Evolutionary conservation across 2,888 invertebrate species (phyloP), one percentile per base, ranked within the genome.

Genomic region (Parelbella ahira): DNA sequence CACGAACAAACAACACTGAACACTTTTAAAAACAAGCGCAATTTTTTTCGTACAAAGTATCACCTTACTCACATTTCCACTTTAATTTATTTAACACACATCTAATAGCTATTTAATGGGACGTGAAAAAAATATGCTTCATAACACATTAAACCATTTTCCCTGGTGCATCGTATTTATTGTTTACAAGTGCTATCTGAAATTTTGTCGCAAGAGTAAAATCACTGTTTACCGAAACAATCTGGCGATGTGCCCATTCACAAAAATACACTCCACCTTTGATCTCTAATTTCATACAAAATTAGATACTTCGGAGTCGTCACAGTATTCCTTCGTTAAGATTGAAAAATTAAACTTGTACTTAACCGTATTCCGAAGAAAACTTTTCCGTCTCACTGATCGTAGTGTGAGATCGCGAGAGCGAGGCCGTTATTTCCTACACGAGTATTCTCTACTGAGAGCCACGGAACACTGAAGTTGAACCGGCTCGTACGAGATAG

Each of bases 191-290:
- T 51, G 52, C 49, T 53, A 50, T 44, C 54, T 45, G n/a, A n/a
- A n/a, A 49, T 58, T 36, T 23, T 29, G 19, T 36, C 23, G 7
- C 21, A 8, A 57, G 55, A 57, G 55, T 51, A 62, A 60, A 60
- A n/a, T 54, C 50, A 60, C 56, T 50, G 51, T 56, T 56, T 57
- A 59, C 52, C 54, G 53, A 50, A 48, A 50, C 48, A 49, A 44
- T 47, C 49, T 84, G 86, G 86, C 84, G 50, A 41, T 48, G 45
- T 75, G 83, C 86, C 86, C 74, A 66, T 49, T 49, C 67, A 80
- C 78, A 54, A 69, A 73, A 82, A 83, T 84, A 81, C 68, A 51
- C 64, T 63, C 61, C 59, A 60, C 75, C 77, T 77, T 75, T 72
- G 67, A 62, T 64, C 55, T 53, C 51, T 46, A 50, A 44, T 42